Evolutionary conservation across 2,797 vertebrate species (phyloP), one percentile per base, ranked within the genome.

Genomic region (Cichlasoma orientale): DNA sequence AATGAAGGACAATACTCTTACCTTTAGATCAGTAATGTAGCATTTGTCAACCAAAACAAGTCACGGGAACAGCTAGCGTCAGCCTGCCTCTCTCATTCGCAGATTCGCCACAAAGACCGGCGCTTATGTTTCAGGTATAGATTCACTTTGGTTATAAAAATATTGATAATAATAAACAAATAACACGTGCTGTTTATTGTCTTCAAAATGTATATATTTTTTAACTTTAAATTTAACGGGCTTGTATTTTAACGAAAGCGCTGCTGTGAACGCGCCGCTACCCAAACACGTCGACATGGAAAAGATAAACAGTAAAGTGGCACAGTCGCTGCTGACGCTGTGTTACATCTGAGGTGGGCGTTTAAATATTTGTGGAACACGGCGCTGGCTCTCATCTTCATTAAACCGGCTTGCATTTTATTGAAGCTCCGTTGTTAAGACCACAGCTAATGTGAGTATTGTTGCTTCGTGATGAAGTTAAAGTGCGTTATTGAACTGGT

Each of bases 281-380:
- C 19, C 68, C n/a, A 88, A 90, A 94, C 92, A 95, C 92, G 92
- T 93, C 87, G 92, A 92, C 90, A 90, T 94, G 91, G 91, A 89
- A 87, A 92, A 94, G 91, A 93, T 93, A 96, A 96, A 96, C 95
- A 92, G 80, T 92, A 82, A 81, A 90, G 89, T 84, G 76, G 86
- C 75, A 25, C 80, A 7, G 68, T n/a, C 61, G 71, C 57, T 50
- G 73, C 75, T 82, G 75, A 85, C 83, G 88, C 81, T 82, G 68
- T 78, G 18, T 79, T 36, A 31, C 41, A 13, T 57, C 41, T 41
- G 61, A 78, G 41, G 18, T 27, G 23, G 63, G 21, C 57, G 4
- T 80, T 6, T 89, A 72, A 53, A 78, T 80, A 55, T 56, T 41
- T 14, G 53, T 7, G 4, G 4, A 66, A 6, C 18, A 33, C 18